Conservation (phyloP, 2,797 vertebrate species). For the Anniella stebbinsi region DNA sequence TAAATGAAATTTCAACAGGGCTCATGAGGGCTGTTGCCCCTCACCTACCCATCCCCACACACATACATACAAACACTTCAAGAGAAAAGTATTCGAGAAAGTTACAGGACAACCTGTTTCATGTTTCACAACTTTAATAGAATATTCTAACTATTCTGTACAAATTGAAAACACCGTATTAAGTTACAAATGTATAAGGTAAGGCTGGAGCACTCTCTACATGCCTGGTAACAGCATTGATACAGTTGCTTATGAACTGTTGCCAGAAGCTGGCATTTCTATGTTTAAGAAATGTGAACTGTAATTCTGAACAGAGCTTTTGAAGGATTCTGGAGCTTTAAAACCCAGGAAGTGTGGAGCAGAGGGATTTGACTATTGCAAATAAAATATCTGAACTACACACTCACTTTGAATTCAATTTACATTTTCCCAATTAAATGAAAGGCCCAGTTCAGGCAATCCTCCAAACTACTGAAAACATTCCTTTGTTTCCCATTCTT, state of each 20-base stretch:
- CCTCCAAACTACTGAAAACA: background rate
- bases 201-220: slow-evolving; percentile 91
- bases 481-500: background rate
- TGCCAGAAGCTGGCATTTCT: slow-evolving; percentile 69
- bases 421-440: slow-evolving; percentile 8
- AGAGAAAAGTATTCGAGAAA: slow-evolving; percentile 10
- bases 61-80: background rate
- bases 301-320: slow-evolving; percentile 58
- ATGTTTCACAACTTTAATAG: slow-evolving; percentile 97
- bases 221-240: slow-evolving; percentile 78
- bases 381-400: slow-evolving; percentile 59
- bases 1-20: background rate
- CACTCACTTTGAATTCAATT: slow-evolving; percentile 52
- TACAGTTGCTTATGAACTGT: slow-evolving; percentile 71
- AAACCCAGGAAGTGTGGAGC: slow-evolving; percentile 57
- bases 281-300: slow-evolving; percentile 60
- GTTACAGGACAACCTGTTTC: slow-evolving; percentile 64
- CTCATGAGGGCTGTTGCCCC: background rate
- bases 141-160: slow-evolving; percentile 98
- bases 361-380: slow-evolving; percentile 62
- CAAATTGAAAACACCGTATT: slow-evolving; percentile 94
- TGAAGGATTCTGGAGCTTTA: slow-evolving; percentile 65
- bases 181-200: slow-evolving; percentile 93
- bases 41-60: background rate
- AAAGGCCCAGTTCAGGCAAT: background rate